phyloP scores from a whole-genome alignment of 1,140 invertebrate genomes.

The Tetramorium alpestre region DNA sequence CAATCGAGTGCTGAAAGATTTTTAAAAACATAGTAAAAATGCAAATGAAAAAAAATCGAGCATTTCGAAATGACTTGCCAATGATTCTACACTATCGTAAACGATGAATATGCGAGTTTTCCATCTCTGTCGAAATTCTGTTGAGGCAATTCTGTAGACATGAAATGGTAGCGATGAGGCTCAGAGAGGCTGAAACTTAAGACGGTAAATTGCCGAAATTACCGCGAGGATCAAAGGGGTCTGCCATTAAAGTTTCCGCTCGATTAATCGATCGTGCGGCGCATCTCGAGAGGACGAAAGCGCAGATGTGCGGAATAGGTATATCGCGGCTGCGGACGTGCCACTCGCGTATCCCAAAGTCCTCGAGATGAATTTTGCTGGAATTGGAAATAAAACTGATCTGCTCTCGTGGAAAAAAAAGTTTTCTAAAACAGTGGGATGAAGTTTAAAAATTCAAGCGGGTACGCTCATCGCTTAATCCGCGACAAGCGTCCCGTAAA shows the following conservation, averaged over 20 bases:
- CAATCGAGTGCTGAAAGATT: not conserved
- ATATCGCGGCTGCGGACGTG: not conserved
- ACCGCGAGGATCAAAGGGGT: constrained; percentile 33
- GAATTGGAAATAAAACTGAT: constrained; percentile 39
- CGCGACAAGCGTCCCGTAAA: constrained; percentile 28
- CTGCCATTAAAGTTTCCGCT: constrained; percentile 33
- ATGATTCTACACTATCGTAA: not conserved
- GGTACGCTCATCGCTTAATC: constrained; percentile 30
- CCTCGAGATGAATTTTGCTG: constrained; percentile 10
- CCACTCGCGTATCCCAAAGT: not conserved
- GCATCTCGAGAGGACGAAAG: not conserved
- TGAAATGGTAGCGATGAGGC: not conserved
- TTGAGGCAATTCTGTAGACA: not conserved
- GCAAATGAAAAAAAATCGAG: not conserved
- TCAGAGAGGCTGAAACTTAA: constrained; percentile 26
- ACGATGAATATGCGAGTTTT: constrained; percentile 21
- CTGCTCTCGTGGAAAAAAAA: not conserved
- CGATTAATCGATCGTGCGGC: constrained; percentile 50
- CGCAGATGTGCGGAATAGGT: constrained; percentile 18
- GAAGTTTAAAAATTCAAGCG: constrained; percentile 46
- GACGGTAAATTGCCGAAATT: constrained; percentile 51
- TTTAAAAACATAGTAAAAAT: not conserved
- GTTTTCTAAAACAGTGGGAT: not conserved
- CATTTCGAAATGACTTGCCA: not conserved
- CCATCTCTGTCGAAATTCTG: not conserved